Percentiles rank a stretch among this genome's conserved stretches.
These are phyloP conservation scores for Pan troglodytes DNA, from an alignment of 2,113 vertebrate species.

Conservation along the genomic window NHGRI_mPanTro3-v2.1_pri NC_072415.2:82217501-82218000, in stretches of 20 bases:
- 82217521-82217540: not conserved
- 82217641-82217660: not conserved
- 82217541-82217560: not conserved
- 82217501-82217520: not conserved
- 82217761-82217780: not conserved
- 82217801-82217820: too few relatives aligned
- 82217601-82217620: not conserved
- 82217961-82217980: not conserved
- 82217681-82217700: not conserved
- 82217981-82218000: not conserved
- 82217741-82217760: not conserved
- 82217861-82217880: rapidly evolving
- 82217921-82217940: not conserved
- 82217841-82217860: not conserved
- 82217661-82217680: not conserved
- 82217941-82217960: not conserved
- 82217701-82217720: too few relatives aligned
- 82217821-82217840: not conserved
- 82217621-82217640: not conserved
- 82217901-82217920: not conserved
- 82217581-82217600: too few relatives aligned
- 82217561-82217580: not conserved
- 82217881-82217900: not conserved
- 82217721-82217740: not conserved
- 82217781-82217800: too few relatives aligned